Conservation (phyloP, 2,113 vertebrate genomes). For the Sebastes fasciatus region DNA sequence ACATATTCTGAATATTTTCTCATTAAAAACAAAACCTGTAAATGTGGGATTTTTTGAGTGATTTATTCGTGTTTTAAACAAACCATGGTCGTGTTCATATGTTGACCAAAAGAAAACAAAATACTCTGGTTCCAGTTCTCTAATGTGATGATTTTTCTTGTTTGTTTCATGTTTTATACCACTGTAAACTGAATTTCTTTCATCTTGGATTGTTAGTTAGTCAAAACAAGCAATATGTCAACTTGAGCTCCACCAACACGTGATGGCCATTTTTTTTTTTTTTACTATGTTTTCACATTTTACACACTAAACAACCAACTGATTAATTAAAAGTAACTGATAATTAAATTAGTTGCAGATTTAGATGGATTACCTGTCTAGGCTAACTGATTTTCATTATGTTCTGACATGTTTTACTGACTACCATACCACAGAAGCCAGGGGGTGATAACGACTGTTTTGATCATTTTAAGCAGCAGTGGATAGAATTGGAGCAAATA, state of each 20-base stretch:
- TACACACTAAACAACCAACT: background rate
- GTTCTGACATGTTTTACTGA: background rate
- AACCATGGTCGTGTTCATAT: background rate
- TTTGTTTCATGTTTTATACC: background rate
- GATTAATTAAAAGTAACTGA: background rate
- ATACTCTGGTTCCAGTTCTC: background rate
- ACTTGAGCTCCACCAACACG: background rate
- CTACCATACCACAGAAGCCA: background rate
- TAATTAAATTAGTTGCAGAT: background rate
- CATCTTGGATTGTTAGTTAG: background rate
- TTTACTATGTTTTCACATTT: background rate
- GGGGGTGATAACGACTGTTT: too few species aligned
- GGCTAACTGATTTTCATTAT: background rate
- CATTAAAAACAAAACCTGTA: conserved; percentile 91
- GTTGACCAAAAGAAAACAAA: background rate
- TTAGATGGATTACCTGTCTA: background rate
- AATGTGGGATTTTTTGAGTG: conserved; percentile 33
- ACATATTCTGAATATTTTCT: conserved; percentile 95
- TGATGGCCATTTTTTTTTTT: background rate
- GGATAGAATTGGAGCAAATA: too few species aligned
- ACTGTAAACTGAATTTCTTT: background rate
- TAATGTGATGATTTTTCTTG: background rate
- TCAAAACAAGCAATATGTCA: background rate
- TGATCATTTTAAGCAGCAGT: background rate
- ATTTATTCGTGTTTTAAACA: background rate